Evolutionary conservation across 2,888 invertebrate species (phyloP), one percentile per base, ranked within the genome.

Genomic region (Drosophila engyochracea): DNA sequence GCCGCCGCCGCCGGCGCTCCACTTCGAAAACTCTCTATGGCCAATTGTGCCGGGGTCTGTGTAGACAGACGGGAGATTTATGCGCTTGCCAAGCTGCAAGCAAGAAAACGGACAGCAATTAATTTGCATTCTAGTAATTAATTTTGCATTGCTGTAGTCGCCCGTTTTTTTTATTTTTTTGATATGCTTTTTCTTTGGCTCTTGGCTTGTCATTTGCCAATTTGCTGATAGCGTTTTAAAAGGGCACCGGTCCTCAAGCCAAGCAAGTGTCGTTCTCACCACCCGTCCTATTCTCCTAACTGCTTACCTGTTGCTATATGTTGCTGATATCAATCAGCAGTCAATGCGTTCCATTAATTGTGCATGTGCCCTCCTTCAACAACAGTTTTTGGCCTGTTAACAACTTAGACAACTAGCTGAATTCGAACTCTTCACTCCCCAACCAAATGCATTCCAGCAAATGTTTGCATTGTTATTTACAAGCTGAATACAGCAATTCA

Each of bases 71-170:
- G 39, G 33, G 44, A 87, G 90, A 87, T 87, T 87, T 87, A 87
- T 87, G 89, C 78, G 82, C 82, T 83, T 86, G 86, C 89, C 79
- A 86, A 77, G 81, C 86, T 90, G 82, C 75, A 79, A 78, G 89
- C 81, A 82, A 85, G 89, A 76, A 89, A 90, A 84, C 77, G 89
- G 75, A 88, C 85, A 87, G 89, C 91, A 87, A 88, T 88, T 90
- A 88, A 90, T 90, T 88, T 89, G 88, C 89, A 84, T 89, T 81
- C 87, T 86, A 81, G 91, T 90, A 90, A 88, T 88, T 88, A 88
- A 90, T 88, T 89, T 87, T 84, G 78, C 90, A 90, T 90, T 83
- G 85, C 72, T 79, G 62, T 61, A 81, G 65, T 76, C 78, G 57
- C 66, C 47, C 65, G 19, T 49, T 44, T 30, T 59, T 28, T 47